phyloP scores from a whole-genome alignment of 2,113 vertebrate species.

The Pseudorectes ferrugineus region DNA sequence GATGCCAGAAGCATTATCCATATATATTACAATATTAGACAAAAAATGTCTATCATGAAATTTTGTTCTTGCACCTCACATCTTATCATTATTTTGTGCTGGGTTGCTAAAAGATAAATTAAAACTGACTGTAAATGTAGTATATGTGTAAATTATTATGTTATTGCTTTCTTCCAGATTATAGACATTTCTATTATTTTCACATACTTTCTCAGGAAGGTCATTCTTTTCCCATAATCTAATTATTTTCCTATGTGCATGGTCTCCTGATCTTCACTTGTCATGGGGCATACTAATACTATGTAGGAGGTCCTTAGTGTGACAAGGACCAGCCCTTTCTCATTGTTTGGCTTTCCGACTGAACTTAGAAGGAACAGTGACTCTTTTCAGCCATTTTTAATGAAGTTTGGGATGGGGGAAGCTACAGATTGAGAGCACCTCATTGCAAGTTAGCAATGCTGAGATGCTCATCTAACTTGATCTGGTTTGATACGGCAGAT shows the following conservation, averaged over 20 bases:
- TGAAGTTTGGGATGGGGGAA: not conserved
- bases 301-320: not conserved
- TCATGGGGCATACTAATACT: not conserved
- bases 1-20: not conserved
- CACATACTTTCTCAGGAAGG: not conserved
- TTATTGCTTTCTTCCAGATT: not conserved
- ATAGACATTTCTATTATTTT: not conserved
- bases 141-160: not conserved
- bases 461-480: rapidly evolving
- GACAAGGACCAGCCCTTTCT: not conserved
- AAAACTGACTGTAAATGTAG: not conserved
- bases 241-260: not conserved
- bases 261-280: not conserved
- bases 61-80: not conserved
- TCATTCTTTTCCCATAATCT: not conserved
- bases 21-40: not conserved
- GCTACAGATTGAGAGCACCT: not conserved
- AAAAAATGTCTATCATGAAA: not conserved
- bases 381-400: not conserved
- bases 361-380: not conserved
- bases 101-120: not conserved
- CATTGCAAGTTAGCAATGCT: not conserved
- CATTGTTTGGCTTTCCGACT: not conserved
- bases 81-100: not conserved
- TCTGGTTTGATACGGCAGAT: not conserved